Evolutionary conservation across 2,797 vertebrate genomes (phyloP), one percentile per base, ranked within the genome.

Genomic region (Tympanoctomys barrerae): DNA sequence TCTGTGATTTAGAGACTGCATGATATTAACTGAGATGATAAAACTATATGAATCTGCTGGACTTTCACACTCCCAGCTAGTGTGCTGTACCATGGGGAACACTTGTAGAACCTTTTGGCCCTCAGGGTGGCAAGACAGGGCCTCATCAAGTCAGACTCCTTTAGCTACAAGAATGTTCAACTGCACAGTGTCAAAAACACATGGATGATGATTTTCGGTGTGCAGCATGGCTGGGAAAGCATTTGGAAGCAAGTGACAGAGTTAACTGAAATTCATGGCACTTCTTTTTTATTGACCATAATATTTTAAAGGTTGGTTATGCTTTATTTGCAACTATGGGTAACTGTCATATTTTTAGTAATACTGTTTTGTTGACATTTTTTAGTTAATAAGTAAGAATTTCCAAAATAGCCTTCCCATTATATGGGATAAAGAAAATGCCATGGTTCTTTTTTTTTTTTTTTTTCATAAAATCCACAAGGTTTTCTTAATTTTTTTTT

Each of bases 301-400:
- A 62, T 62, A 78, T 96, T 95, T 83, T 94, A 95, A 96, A 95
- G 66, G 75, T 81, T 85, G 24, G 84, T 97, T 94, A 79, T 52
- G 39, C 0, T 95, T 94, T 95, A 89, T 96, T 94, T 97, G 81
- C 90, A 90, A 96, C 93, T 97, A 93, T 95, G 93, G 87, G 92
- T 96, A 95, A 70, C 70, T 57, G 49, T 33, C 1, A 26, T 87
- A 70, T 49, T 91, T 85, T 97, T 71, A 75, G 28, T 92, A 78
- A 94, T 96, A 85, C 82, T 95, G 90, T 90, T 98, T 86, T 79
- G 24, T 98, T 98, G 95, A 97, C 87, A 90, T 93, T 97, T 93
- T 77, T 87, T 97, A 96, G 95, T 96, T 97, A 77, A 77, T 70
- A 95, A 97, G 89, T 82, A 95, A 97, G 93, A 87, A 96, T 97